phyloP scores from a whole-genome alignment of 2,797 vertebrate genomes.

The Oreortyx pictus region DNA sequence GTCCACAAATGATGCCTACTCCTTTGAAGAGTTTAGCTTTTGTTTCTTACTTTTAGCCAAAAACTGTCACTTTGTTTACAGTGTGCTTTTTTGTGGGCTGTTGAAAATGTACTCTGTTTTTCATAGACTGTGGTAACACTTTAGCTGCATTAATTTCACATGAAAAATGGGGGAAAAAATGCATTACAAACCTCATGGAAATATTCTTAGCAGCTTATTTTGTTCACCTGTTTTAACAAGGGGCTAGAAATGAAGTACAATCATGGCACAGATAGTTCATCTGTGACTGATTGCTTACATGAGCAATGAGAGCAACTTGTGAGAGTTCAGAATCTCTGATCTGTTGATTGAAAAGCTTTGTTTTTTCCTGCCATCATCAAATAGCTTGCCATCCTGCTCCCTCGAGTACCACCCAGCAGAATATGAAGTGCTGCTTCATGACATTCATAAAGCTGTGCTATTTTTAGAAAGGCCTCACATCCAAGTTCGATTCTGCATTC shows the following conservation, averaged over 20 bases:
- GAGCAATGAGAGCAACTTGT: not conserved
- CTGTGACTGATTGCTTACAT: not conserved
- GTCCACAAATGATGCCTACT: not conserved
- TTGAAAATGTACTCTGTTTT: not conserved
- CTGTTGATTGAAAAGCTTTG: not conserved
- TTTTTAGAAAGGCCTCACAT: constrained; percentile 36
- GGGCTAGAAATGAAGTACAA: not conserved
- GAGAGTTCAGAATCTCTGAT: not conserved
- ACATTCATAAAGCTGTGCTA: not conserved
- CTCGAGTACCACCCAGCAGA: not conserved
- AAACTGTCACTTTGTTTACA: not conserved
- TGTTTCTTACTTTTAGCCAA: not conserved
- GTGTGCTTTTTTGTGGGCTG: not conserved
- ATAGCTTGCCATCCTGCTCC: not conserved
- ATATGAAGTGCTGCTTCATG: not conserved
- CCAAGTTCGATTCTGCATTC: not conserved
- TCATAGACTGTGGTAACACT: not conserved
- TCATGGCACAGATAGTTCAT: not conserved
- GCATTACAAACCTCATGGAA: not conserved
- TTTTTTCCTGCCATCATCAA: not conserved
- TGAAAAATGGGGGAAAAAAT: not conserved
- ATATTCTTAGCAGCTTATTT: not conserved
- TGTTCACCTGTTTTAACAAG: not conserved
- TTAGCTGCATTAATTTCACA: not conserved
- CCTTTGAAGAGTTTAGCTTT: not conserved